phyloP scores from a whole-genome alignment of 2,113 vertebrate species.

The Hippocampus comes region DNA sequence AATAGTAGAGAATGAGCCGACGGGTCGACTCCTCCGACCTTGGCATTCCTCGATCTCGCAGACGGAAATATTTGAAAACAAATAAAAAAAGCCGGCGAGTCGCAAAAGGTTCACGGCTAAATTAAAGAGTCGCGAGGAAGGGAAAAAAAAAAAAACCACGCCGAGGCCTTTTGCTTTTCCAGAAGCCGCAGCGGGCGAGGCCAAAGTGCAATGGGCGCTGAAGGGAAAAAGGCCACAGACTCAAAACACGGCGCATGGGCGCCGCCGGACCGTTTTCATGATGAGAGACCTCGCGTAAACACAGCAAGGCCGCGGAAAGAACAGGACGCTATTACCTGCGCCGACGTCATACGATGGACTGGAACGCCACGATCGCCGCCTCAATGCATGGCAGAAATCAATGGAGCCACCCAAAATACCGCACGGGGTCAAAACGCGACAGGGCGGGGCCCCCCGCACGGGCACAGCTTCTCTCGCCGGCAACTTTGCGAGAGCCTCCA shows the following conservation, averaged over 20 bases:
- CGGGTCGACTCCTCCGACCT: not conserved
- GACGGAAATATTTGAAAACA: constrained; percentile 6
- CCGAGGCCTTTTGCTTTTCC: constrained; percentile 2
- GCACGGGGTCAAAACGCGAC: too few species aligned
- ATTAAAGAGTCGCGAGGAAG: constrained; percentile 10
- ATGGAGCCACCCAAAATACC: not conserved
- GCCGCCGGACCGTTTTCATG: not conserved
- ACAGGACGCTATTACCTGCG: not conserved
- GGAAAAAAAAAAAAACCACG: not conserved
- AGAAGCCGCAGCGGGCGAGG: constrained; percentile 8
- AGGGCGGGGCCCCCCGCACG: too few species aligned
- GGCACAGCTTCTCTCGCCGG: not conserved
- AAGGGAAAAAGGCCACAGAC: constrained; percentile 6
- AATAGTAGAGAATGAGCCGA: not conserved
- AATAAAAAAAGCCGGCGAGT: constrained; percentile 8
- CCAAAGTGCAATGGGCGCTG: constrained; percentile 4
- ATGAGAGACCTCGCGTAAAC: not conserved
- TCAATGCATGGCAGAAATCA: not conserved
- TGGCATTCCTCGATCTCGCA: constrained; percentile 1
- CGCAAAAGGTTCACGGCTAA: not conserved
- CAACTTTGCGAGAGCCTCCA: too few species aligned
- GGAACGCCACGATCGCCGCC: not conserved
- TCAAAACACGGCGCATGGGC: not conserved
- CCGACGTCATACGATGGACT: not conserved
- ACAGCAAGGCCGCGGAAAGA: not conserved